Evolutionary conservation across 2,888 invertebrate genomes (phyloP), one percentile per base, ranked within the genome.

Genomic region (Chrysolina haemoptera): DNA sequence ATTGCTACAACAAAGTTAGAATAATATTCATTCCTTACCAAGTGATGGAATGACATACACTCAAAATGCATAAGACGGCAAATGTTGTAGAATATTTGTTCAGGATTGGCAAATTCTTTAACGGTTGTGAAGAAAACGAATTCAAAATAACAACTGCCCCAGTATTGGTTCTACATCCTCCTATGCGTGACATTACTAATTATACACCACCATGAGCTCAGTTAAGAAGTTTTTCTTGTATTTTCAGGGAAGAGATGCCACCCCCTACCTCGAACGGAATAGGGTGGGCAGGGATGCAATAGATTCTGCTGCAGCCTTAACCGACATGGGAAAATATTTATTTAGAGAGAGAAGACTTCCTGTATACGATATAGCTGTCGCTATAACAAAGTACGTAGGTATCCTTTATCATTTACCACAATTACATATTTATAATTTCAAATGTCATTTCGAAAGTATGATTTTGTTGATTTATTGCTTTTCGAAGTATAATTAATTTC

Each of bases 301-400:
- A 72, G 97, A 98, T 89, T 97, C 97, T 1, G 97, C 97, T 59
- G 97, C 96, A 62, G 97, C 97, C 76, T 91, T 97, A 80, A 97
- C 97, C 78, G 97, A 97, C 89, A 96, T 98, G 96, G 97, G 97
- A 89, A 97, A 97, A 92, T 98, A 97, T 91, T 91, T 97, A 86
- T 98, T 97, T 92, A 93, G 96, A 87, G 97, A 97, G 90, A 91
- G 97, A 87, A 91, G 97, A 86, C 91, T 98, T 87, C 97, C 97
- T 68, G 97, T 97, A 81, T 98, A 97, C 89, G 97, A 98, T 87
- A 96, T 98, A 82, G 97, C 97, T 73, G 97, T 98, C 78, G 97
- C 97, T 80, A 96, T 97, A 83, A 98, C 97, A 87, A 98, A 97
- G 96, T 97, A 91, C 95, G 96, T 91, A 69, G 20, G 63, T 59